Evolutionary conservation across 2,797 vertebrate species (phyloP).

Genomic region (Myotis findleyi): DNA sequence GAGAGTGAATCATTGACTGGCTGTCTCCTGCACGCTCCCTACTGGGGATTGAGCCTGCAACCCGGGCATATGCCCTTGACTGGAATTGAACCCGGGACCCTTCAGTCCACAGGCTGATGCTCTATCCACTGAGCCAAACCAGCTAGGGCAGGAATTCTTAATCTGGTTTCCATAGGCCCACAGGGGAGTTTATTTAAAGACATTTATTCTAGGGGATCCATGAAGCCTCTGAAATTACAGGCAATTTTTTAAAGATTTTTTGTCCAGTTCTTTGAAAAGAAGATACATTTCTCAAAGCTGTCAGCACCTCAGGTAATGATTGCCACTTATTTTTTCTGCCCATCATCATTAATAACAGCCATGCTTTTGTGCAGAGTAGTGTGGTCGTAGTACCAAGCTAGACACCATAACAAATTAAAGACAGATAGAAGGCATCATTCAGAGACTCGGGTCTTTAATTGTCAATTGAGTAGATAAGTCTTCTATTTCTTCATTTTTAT

Average conservation of each 20-base stretch:
- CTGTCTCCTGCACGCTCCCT: too few species aligned
- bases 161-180: neutral
- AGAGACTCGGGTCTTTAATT: neutral
- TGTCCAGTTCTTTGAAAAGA: neutral
- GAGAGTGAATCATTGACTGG: too few species aligned
- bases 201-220: neutral
- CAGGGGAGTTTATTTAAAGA: neutral
- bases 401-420: neutral
- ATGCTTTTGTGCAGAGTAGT: neutral
- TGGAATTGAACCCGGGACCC: too few species aligned
- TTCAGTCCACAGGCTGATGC: too few species aligned
- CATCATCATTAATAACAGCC: neutral
- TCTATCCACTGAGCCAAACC: too few species aligned
- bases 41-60: too few species aligned
- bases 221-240: conserved; percentile 10
- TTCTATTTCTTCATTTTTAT: neutral
- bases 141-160: neutral
- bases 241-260: conserved; percentile 4
- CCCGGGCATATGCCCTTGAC: too few species aligned
- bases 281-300: neutral
- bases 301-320: neutral
- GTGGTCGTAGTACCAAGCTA: neutral
- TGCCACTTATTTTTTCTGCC: neutral
- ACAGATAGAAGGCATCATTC: neutral
- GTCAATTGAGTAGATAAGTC: neutral